A percentile compares a stretch with the other conserved stretches of the same genome.
phyloP scores from a whole-genome alignment of 35 echinoderm and acorn worm species.

The Nesometra sesokonis region DNA sequence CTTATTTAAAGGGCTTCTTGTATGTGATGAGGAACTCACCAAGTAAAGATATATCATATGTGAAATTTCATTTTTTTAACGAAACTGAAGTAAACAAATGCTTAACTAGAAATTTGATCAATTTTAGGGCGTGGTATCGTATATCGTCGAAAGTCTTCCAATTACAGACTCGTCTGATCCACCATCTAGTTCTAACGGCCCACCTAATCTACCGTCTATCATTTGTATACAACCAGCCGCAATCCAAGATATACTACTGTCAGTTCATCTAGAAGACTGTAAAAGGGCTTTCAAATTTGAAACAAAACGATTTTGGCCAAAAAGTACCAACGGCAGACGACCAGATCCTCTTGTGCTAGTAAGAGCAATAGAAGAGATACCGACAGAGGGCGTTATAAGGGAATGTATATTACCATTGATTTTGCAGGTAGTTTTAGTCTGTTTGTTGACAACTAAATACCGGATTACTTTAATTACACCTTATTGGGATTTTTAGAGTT shows the following conservation, averaged over 20 bases:
- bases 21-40: no score
- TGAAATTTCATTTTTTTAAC: no score
- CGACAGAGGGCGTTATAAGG: conserved; percentile 52
- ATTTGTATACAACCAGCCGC: conserved; percentile 57
- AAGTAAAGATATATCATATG: no score
- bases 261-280: conserved; percentile 58
- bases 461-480: no score
- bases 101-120: no score
- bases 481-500: no score
- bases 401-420: conserved; percentile 73
- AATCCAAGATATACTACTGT: conserved; percentile 27
- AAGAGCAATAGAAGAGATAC: conserved; percentile 79
- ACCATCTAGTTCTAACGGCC: neutral
- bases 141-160: neutral
- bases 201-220: neutral
- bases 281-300: conserved; percentile 75
- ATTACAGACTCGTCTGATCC: neutral
- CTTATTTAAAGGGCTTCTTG: no score
- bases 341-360: conserved; percentile 66
- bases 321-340: conserved; percentile 26
- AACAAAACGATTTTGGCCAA: conserved; percentile 86
- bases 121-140: neutral
- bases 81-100: no score
- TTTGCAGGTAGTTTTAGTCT: conserved; percentile 77
- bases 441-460: no score